Base-by-base conservation (phyloP, 2,797 vertebrate species). In the Margarornis squamiger region DNA sequence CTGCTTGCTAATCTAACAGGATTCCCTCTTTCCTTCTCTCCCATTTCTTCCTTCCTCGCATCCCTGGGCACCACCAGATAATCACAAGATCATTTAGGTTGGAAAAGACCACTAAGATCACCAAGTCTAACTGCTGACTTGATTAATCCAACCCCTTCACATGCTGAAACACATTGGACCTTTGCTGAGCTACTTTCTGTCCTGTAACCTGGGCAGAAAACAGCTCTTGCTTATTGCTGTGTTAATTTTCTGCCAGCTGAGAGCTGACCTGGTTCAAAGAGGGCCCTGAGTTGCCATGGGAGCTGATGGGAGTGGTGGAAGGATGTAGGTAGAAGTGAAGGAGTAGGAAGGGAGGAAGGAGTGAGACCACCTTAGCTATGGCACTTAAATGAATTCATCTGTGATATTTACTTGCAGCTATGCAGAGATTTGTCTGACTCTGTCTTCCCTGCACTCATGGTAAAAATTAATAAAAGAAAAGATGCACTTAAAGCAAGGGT, bases 381-480 rank as follows among this genome's bases (percentile, higher is more conserved):
- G 17, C 2, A 14, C 57, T 94, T 74, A 57, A 85, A 70, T 67
- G 43, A 82, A 77, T 74, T 83, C 79, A 55, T 23, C 54, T 85
- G 41, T 61, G 32, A 63, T 91, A 29, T 32, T 85, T 87, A 67
- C 90, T 61, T 52, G 23, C 68, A 87, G 71, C 27, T 73, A 17
- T 7, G 23, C 39, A 68, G 29, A 67, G 30, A 27, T 87, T 63
- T 54, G 18, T 30, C 49, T 36, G 58, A 89, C 26, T 32, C 59
- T 32, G 62, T 20, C 68, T 74, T 85, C 75, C 70, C 74, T 46
- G 72, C 73, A 57, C 68, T 93, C 17, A 49, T 65, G 66, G 59
- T 71, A 85, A 71, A 88, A 96, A 93, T 90, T 90, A 96, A 88
- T 91, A 48, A 81, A 78, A 83, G 73, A 92, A 83, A 83, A 94